Conservation (phyloP, 2,888 invertebrate genomes). For the Ormyrus rosae region DNA sequence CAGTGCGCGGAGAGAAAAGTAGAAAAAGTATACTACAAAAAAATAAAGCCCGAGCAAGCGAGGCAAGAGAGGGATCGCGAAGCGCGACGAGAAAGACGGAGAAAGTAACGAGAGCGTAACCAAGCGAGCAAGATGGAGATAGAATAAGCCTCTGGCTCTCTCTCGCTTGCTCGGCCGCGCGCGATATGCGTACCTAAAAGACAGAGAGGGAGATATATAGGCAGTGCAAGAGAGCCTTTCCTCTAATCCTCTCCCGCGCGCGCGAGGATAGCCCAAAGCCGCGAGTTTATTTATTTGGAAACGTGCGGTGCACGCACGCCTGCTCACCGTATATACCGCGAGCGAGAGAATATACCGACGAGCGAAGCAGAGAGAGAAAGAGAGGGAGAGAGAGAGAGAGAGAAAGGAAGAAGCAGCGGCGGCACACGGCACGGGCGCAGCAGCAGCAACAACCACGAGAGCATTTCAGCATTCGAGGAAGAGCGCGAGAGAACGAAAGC, state of each 20-base stretch:
- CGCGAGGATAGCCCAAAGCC: not conserved
- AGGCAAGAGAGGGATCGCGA: conserved; percentile 2
- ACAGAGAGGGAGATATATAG: conserved; percentile 18
- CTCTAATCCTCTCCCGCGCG: no score
- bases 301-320: not conserved
- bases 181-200: conserved; percentile 5
- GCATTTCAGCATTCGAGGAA: conserved; percentile 47
- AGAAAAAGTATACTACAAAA: conserved; percentile 8
- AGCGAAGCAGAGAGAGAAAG: not conserved
- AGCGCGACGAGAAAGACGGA: conserved; percentile 17
- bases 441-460: conserved; percentile 15
- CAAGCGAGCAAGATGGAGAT: conserved; percentile 30
- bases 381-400: not conserved
- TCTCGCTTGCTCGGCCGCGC: no score
- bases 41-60: conserved; percentile 6
- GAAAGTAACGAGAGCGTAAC: conserved; percentile 42
- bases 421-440: not conserved
- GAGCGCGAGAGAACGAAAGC: conserved; percentile 27
- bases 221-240: no score
- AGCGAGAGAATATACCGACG: not conserved
- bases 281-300: conserved; percentile 14
- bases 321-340: not conserved
- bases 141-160: conserved; percentile 2
- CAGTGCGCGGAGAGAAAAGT: not conserved
- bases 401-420: conserved; percentile 1